A percentile compares a stretch with the other conserved stretches of the same genome.
phyloP scores from a whole-genome alignment of 2,888 invertebrate genomes.

The Conchocele bisecta region DNA sequence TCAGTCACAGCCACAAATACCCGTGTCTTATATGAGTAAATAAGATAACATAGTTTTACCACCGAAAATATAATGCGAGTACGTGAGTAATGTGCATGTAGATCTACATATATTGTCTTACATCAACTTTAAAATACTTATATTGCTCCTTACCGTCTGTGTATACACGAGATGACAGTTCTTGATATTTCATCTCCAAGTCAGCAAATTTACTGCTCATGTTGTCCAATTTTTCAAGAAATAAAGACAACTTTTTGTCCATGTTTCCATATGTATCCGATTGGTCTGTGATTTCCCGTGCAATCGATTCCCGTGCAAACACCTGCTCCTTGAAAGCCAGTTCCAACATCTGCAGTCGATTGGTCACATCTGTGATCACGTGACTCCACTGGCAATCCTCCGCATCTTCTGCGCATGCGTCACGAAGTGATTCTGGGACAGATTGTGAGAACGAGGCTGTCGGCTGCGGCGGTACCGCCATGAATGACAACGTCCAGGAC shows the following conservation, averaged over 20 bases:
- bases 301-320: constrained; percentile 68
- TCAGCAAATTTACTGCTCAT: constrained; percentile 54
- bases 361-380: constrained; percentile 70
- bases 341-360: constrained; percentile 72
- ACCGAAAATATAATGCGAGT: too few relatives aligned
- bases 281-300: constrained; percentile 71
- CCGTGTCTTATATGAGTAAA: too few relatives aligned
- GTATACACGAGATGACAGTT: constrained; percentile 33
- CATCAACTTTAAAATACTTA: too few relatives aligned
- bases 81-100: too few relatives aligned
- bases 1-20: too few relatives aligned
- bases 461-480: constrained; percentile 1
- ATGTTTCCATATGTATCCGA: constrained; percentile 64
- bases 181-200: constrained; percentile 50
- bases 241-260: constrained; percentile 60
- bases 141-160: constrained; percentile 43
- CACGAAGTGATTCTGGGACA: background rate
- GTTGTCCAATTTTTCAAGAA: constrained; percentile 63
- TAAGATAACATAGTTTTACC: too few relatives aligned
- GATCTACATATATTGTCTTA: too few relatives aligned
- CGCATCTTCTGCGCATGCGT: constrained; percentile 22
- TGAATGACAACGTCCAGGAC: constrained; percentile 51
- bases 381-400: constrained; percentile 51
- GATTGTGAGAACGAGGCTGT: constrained; percentile 6
- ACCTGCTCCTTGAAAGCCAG: constrained; percentile 76